Base-by-base conservation (phyloP, 2,797 vertebrate species). In the Oryzias dopingdopingensis region DNA sequence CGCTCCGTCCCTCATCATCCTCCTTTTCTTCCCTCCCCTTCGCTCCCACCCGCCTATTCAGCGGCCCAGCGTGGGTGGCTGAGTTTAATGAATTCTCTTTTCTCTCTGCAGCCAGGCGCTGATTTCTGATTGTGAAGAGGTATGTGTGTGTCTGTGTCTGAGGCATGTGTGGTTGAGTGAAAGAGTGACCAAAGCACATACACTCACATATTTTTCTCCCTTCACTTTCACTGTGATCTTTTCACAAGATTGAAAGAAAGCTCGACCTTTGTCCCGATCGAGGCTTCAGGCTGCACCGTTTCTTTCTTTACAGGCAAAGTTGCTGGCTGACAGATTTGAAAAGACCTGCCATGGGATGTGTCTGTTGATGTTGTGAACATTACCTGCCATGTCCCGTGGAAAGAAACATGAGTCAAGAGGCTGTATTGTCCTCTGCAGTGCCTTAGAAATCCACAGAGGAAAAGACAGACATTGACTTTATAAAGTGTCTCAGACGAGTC, bases 81-180 rank as follows among this genome's bases (percentile, higher is more conserved):
- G 79, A 87, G 79, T 83, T 89, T 85, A 89, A 90, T 89, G 88
- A 87, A 89, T 90, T 89, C 85, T 87, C 86, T 89, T 85, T 87
- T 86, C 85, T 87, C 79, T 89, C 83, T 81, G 75, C 66, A 87
- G 77, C 79, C 76, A 74, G 79, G 67, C 84, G 18, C 81, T 87
- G 86, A 89, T 89, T 89, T 87, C 82, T 86, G 86, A 88, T 88
- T 87, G 84, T 84, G 76, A 82, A 83, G 85, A 84, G 83, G 73
- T 82, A 68, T 78, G 76, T 52, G 52, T 46, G 56, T 43, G 46
- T 53, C 17, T 58, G 50, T 37, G 56, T 15, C 26, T 32, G 57
- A 37, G 12, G 45, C 16, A 43, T 32, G 42, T 49, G 47, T 49
- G 49, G n/a, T 5, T 42, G 62, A n/a, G 41, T 17, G 55, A 53